Conservation (phyloP, 2,888 invertebrate species). For the Alcis repandata region DNA sequence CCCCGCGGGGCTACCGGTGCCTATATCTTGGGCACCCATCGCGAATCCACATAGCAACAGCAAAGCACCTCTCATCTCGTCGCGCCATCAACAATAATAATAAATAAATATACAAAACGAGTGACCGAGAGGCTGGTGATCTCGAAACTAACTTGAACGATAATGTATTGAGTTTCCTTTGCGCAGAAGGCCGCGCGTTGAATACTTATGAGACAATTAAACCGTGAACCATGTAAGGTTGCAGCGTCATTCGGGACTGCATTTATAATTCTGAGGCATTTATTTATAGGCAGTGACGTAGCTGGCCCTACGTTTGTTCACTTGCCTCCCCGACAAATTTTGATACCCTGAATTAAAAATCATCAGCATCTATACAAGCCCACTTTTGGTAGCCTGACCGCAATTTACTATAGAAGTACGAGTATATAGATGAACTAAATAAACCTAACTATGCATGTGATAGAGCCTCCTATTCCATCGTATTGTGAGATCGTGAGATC, state of each 20-base stretch:
- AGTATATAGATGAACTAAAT: no score
- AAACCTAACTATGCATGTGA: no score
- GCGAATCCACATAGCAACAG: slow-evolving; percentile 46
- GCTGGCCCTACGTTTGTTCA: no score
- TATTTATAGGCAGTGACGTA: no score
- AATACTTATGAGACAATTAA: slow-evolving; percentile 47
- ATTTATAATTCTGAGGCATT: background rate
- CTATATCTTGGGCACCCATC: slow-evolving; percentile 51
- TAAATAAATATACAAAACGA: slow-evolving; percentile 47
- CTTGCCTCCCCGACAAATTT: no score
- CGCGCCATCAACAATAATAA: slow-evolving; percentile 24
- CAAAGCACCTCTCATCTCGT: slow-evolving; percentile 38
- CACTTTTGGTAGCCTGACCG: no score
- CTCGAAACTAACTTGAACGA: slow-evolving; percentile 55
- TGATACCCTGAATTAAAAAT: no score
- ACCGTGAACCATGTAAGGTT: slow-evolving; percentile 44
- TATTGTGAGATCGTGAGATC: no score
- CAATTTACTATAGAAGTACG: no score
- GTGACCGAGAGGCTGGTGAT: slow-evolving; percentile 54
- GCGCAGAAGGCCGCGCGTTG: slow-evolving; percentile 54
- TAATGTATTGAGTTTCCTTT: slow-evolving; percentile 59
- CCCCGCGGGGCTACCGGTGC: slow-evolving; percentile 69
- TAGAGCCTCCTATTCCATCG: no score
- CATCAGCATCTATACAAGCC: no score
- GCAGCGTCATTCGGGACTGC: slow-evolving; percentile 37